Percentiles rank a stretch among this genome's conserved stretches.
Conservation (phyloP, 2,888 invertebrate genomes). For the Cheilosia vernalis region DNA sequence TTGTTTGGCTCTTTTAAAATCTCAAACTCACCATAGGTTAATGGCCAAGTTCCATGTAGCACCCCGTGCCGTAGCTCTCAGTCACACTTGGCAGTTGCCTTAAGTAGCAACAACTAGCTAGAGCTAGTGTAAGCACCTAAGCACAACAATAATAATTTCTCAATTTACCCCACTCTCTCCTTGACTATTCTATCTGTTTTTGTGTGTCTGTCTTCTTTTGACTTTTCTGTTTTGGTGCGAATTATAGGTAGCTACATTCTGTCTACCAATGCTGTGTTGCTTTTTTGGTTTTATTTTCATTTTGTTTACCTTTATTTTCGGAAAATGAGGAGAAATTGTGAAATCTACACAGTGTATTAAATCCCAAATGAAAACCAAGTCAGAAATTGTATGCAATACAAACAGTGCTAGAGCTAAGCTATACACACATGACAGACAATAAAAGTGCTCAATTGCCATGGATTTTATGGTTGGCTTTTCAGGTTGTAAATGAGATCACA, state of each 20-base stretch:
- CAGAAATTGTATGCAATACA: constrained; percentile 13
- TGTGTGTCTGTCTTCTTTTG: too few species aligned
- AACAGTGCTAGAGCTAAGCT: not conserved
- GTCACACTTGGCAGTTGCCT: constrained; percentile 39
- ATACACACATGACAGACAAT: constrained; percentile 12
- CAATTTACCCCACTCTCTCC: constrained; percentile 16
- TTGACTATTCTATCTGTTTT: too few species aligned
- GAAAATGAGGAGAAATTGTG: constrained; percentile 57
- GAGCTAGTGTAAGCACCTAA: not conserved
- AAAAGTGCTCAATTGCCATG: constrained; percentile 36
- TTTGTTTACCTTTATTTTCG: constrained; percentile 14
- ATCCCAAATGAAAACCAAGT: constrained; percentile 13
- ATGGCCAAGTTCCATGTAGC: constrained; percentile 55
- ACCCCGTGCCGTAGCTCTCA: constrained; percentile 36
- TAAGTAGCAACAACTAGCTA: not conserved
- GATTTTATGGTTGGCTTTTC: constrained; percentile 31
- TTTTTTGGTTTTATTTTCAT: constrained; percentile 1
- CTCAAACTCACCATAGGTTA: constrained; percentile 51
- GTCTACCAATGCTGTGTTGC: not conserved
- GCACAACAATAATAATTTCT: constrained; percentile 20
- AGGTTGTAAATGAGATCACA: constrained; percentile 32
- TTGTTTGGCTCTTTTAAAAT: constrained; percentile 32
- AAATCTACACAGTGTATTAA: constrained; percentile 34
- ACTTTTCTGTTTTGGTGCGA: not conserved
- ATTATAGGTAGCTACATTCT: not conserved